These are phyloP conservation scores for Yponomeuta cagnagella DNA, from an alignment of 2,888 invertebrate species.

Conservation along the genomic window DNA sequence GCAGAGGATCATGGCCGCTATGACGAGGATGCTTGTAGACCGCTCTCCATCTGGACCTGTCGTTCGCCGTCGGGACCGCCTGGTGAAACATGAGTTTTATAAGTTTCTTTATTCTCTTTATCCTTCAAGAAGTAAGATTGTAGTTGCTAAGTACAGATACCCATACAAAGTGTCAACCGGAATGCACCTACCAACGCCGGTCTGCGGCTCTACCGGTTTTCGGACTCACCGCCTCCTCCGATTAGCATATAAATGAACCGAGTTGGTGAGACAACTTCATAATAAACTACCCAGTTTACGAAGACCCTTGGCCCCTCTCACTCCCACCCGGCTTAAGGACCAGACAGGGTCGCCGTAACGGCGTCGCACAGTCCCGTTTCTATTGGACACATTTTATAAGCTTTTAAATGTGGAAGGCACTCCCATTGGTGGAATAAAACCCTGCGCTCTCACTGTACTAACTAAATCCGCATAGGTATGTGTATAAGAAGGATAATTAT, in stretches of 20 bases:
- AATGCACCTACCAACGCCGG: constrained; percentile 25
- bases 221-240: constrained; percentile 50
- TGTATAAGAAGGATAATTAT: constrained; percentile 37
- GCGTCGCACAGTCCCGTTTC: constrained; percentile 34
- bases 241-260: constrained; percentile 73
- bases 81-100: too few species aligned
- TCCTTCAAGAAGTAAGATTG: too few species aligned
- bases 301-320: constrained; percentile 33
- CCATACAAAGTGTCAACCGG: constrained; percentile 30
- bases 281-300: constrained; percentile 40
- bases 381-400: constrained; percentile 37
- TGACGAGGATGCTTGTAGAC: too few species aligned
- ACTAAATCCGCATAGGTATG: constrained; percentile 33
- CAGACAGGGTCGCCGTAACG: constrained; percentile 21
- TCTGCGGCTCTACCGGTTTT: constrained; percentile 47
- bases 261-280: constrained; percentile 64
- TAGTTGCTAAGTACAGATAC: constrained; percentile 20
- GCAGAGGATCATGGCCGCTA: too few species aligned
- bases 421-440: constrained; percentile 41
- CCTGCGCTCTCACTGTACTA: constrained; percentile 27
- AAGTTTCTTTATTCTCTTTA: too few species aligned
- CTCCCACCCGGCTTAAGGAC: constrained; percentile 21
- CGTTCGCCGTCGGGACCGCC: too few species aligned
- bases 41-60: too few species aligned
- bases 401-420: constrained; percentile 45